Conservation (phyloP, 2,797 vertebrate species). For the Podarcis lilfordi region DNA sequence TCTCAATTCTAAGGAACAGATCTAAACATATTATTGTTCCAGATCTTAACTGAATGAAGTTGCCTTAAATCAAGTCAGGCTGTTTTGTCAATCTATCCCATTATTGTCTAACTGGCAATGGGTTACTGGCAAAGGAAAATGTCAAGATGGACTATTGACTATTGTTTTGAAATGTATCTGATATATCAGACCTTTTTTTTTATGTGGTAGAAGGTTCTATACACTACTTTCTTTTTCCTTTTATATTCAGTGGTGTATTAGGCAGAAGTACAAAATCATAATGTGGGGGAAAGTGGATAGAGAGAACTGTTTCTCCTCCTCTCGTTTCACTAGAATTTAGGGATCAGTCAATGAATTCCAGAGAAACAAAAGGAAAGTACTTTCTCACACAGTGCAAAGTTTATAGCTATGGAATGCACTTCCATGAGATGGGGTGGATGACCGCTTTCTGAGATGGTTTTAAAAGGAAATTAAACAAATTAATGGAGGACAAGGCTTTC, state of each 20-base stretch:
- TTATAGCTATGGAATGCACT: background rate
- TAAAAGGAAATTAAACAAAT: background rate
- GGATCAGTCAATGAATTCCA: background rate
- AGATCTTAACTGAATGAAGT: background rate
- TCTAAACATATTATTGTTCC: background rate
- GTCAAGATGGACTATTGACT: background rate
- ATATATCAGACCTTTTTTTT: background rate
- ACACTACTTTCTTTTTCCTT: background rate
- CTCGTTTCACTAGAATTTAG: background rate
- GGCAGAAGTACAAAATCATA: background rate
- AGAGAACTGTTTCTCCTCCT: background rate
- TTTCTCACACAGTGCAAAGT: background rate
- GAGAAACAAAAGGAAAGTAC: background rate
- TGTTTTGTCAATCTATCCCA: background rate
- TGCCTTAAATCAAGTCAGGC: background rate
- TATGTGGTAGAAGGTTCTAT: background rate
- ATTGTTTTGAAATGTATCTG: background rate
- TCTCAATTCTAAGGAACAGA: background rate
- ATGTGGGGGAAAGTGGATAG: background rate
- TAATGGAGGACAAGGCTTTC: background rate
- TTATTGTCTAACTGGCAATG: background rate
- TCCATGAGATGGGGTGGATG: background rate
- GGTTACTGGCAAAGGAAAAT: background rate
- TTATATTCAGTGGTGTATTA: background rate
- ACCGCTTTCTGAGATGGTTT: background rate